Evolutionary conservation across 37 sponge, comb jelly and placozoan species (phyloP), one percentile per base, ranked within the genome.

Genomic region (Dysidea cf. avara): DNA sequence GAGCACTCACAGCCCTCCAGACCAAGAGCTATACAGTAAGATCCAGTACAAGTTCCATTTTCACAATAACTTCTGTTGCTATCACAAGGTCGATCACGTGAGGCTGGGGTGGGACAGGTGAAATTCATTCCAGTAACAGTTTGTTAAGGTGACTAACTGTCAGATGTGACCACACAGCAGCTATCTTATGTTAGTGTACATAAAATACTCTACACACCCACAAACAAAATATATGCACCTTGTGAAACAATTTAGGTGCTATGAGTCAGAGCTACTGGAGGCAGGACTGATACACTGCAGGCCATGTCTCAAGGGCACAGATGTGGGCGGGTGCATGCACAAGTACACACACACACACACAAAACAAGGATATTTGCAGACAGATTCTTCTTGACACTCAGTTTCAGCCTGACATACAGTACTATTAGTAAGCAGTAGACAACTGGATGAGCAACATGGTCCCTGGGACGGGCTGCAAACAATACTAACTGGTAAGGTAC

Each of bases 131-230:
- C 87, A 82, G 83, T 86, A 46, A 0, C 16, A 53, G 7, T 37
- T 22, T 57, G 81, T 84, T 56, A 84, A 80, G 85, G 81, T 71
- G n/a, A n/a, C n/a, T n/a, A n/a, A n/a, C n/a, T n/a, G n/a, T n/a
- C n/a, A 17, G 9, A 47, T 43, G 46, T 43, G 58, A 56, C n/a
- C n/a, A n/a, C n/a, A n/a, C n/a, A n/a, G n/a, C n/a, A n/a, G n/a
- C n/a, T n/a, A n/a, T n/a, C n/a, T n/a, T n/a, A 61, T n/a, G 29
- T 30, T 17, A n/a, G 29, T 14, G 63, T 61, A 61, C 58, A 56
- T 28, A 14, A 17, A 17, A 28, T 61, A 61, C 20, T 20, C 33
- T 18, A 56, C 3, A 28, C 63, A 61, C 7, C 31, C 33, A 61
- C 32, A 28, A 26, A 61, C 32, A 28, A 12, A 43, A 5, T 9